Percentiles rank a stretch among this genome's conserved stretches.
These are phyloP conservation scores for Hecatera dysodea DNA, from an alignment of 2,888 invertebrate genomes.

Conservation along the genomic window DNA sequence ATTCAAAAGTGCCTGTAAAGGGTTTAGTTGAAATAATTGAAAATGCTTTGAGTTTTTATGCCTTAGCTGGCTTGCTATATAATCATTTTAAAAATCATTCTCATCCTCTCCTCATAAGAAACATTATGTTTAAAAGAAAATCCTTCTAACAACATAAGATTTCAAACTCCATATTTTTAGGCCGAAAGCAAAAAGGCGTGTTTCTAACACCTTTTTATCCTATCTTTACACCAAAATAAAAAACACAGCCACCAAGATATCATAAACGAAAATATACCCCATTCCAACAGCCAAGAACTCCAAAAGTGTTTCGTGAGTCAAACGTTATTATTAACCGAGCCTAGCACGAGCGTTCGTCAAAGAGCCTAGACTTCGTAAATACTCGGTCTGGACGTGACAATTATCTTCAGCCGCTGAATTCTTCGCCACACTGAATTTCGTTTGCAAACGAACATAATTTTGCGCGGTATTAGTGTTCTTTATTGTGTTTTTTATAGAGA, in stretches of 20 bases:
- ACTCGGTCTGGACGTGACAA: slow-evolving; percentile 54
- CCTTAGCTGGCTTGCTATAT: background rate
- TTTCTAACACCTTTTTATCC: no score
- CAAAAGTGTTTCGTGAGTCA: background rate
- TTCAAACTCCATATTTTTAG: background rate
- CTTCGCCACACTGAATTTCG: slow-evolving; percentile 23
- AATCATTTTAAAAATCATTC: background rate
- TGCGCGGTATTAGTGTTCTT: slow-evolving; percentile 10
- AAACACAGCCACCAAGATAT: background rate
- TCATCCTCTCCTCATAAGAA: no score
- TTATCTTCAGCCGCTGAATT: slow-evolving; percentile 38
- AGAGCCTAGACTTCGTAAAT: slow-evolving; percentile 26
- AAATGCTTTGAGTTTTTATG: no score
- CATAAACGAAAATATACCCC: background rate
- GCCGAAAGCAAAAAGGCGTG: background rate
- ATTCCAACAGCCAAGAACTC: background rate
- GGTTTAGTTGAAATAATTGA: no score
- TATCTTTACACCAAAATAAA: background rate
- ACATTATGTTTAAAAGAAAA: background rate
- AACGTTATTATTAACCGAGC: slow-evolving; percentile 7
- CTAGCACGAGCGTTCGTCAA: slow-evolving; percentile 17
- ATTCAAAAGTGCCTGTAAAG: no score
- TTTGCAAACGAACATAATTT: slow-evolving; percentile 27
- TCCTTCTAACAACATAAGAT: background rate
- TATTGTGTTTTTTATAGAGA: slow-evolving; percentile 37